Evolutionary conservation across 2,113 vertebrate species (phyloP), one percentile per base, ranked within the genome.

Genomic region (Centrocercus urophasianus): DNA sequence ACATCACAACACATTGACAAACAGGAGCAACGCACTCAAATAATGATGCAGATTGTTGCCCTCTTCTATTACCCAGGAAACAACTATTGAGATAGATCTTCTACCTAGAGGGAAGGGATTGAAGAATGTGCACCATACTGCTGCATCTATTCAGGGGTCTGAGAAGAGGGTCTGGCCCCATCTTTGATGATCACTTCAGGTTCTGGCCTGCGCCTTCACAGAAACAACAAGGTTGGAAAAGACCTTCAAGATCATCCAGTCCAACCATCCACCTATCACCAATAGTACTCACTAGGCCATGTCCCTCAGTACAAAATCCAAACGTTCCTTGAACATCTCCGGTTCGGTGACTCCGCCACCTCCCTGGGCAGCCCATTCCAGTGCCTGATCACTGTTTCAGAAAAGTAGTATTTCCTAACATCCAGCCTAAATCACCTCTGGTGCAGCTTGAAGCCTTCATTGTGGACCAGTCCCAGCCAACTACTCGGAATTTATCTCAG

Each of bases 181-280:
- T 0, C 11, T 34, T 27, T 1, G 0, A 28, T 38, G 18, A 27
- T 28, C 65, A 52, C 24, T 83, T 57, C 45, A 89, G 9, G 24
- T 42, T 7, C 43, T 48, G 59, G 34, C 43, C 2, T 10, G 6
- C 19, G 10, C 40, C n/a, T 69, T 43, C 42, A 43, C 42, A 43
- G 42, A 43, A 43, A 7, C 15, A 43, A 15, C 42, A 43, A 43
- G 42, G 42, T 43, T 43, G 15, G 42, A 43, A 43, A 43, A 43
- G 42, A 43, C 42, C 16, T 43, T 43, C 16, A 43, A 43, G 15
- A 43, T 43, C 42, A 43, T 43, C 42, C 42, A 43, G 42, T 43
- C 42, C 42, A 43, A 43, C 16, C 42, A 16, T 16, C 16, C 42
- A 43, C 42, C 42, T 43, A 16, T 43, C 6, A 43, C 42, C 42